These are phyloP conservation scores for Cheilosia vulpina DNA, from an alignment of 2,888 invertebrate genomes.

Conservation along the genomic window DNA sequence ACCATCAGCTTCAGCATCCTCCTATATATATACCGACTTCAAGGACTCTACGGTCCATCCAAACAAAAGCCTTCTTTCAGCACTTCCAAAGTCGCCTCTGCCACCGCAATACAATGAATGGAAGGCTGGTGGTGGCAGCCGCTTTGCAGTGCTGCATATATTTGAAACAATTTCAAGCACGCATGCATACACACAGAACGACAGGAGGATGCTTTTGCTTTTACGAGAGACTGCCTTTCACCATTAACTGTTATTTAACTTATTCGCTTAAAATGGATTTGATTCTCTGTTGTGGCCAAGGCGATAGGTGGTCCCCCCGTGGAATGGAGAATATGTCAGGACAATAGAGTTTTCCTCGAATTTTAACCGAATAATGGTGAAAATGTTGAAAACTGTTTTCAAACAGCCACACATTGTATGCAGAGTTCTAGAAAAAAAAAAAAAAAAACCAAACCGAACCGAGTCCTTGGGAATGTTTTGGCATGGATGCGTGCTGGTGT, in stretches of 20 bases:
- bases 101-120: slow-evolving; percentile 16
- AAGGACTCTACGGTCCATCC: slow-evolving; percentile 8
- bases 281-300: slow-evolving; percentile 33
- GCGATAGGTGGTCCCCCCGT: slow-evolving; percentile 15
- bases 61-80: slow-evolving; percentile 13
- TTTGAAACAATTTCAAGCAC: slow-evolving; percentile 55
- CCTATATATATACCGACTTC: not conserved
- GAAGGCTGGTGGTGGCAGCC: not conserved
- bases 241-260: slow-evolving; percentile 69
- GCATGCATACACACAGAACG: slow-evolving; percentile 25
- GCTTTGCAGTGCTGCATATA: not conserved
- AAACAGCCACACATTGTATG: not conserved
- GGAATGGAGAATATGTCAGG: slow-evolving; percentile 42
- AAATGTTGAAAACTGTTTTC: slow-evolving; percentile 32
- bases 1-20: slow-evolving; percentile 1
- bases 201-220: slow-evolving; percentile 15
- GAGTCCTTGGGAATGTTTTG: slow-evolving; percentile 45
- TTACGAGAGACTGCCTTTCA: slow-evolving; percentile 49
- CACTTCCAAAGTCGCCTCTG: slow-evolving; percentile 19
- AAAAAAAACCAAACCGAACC: slow-evolving; percentile 9
- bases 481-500: slow-evolving; percentile 20
- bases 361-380: slow-evolving; percentile 38
- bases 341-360: slow-evolving; percentile 37
- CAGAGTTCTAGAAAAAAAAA: not conserved
- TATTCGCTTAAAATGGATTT: slow-evolving; percentile 59